Percentiles rank a stretch among this genome's conserved stretches.
These are phyloP conservation scores for Limnephilus marmoratus DNA, from an alignment of 2,888 invertebrate species.

Conservation along the genomic window DNA sequence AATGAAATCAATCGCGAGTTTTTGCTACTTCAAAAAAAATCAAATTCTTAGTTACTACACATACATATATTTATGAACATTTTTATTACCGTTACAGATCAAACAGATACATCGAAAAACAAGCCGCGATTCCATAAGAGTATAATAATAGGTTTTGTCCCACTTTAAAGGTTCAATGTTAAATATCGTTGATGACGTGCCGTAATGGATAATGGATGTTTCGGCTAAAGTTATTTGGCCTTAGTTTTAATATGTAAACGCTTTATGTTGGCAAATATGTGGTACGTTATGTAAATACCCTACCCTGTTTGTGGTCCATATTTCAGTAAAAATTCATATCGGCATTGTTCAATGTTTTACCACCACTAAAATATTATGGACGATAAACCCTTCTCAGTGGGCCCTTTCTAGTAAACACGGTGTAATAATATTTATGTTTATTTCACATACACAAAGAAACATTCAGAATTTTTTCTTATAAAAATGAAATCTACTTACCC, in stretches of 20 bases:
- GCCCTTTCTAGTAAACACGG: not conserved
- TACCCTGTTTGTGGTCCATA: not conserved
- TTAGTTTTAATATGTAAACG: constrained; percentile 6
- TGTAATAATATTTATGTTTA: not conserved
- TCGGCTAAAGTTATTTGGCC: not conserved
- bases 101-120: not conserved
- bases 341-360: constrained; percentile 2
- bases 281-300: not conserved
- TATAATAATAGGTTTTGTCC: not conserved
- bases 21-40: not conserved
- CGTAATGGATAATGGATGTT: not conserved
- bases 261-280: constrained; percentile 14
- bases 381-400: not conserved
- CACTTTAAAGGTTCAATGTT: not conserved
- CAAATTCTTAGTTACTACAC: not conserved
- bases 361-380: not conserved
- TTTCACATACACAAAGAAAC: not conserved
- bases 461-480: not conserved
- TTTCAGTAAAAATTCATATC: not conserved
- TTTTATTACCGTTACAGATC: not conserved
- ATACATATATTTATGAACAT: not conserved
- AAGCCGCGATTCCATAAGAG: not conserved
- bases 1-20: not conserved
- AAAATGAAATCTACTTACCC: not conserved
- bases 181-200: not conserved